phyloP scores from a whole-genome alignment of 2,113 vertebrate genomes.

The Neodontobutis hainanensis region DNA sequence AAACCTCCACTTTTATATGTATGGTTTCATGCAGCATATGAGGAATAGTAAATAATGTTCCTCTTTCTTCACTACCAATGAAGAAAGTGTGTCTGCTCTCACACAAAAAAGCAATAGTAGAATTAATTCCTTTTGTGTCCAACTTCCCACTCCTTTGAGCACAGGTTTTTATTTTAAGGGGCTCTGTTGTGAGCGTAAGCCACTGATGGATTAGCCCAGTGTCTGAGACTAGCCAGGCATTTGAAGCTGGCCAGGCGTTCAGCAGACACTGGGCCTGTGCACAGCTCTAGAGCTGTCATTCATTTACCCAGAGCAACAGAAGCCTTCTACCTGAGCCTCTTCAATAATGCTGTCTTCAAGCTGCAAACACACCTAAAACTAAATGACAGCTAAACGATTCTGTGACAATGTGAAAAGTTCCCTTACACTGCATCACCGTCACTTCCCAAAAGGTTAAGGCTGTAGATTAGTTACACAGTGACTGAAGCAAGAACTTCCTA shows the following conservation, averaged over 20 bases:
- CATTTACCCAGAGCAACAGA: conserved; percentile 54
- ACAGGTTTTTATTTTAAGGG: conserved; percentile 31
- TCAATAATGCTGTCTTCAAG: conserved; percentile 58
- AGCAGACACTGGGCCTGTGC: conserved; percentile 54
- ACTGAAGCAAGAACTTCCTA: conserved; percentile 25
- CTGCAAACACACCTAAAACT: conserved; percentile 25
- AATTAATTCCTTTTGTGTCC: conserved; percentile 18
- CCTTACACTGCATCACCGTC: conserved; percentile 43
- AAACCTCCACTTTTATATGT: neutral
- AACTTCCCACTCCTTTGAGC: conserved; percentile 24
- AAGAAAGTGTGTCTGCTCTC: neutral
- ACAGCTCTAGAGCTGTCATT: conserved; percentile 68
- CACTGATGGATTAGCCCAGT: conserved; percentile 54
- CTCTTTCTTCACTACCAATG: neutral
- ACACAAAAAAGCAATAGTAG: neutral
- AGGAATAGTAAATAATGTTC: neutral
- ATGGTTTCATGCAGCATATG: neutral
- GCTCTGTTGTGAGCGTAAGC: conserved; percentile 45
- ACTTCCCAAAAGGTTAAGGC: conserved; percentile 52
- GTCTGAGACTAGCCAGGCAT: conserved; percentile 38
- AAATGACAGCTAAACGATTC: conserved; percentile 39
- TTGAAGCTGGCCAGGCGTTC: conserved; percentile 56
- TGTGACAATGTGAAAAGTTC: conserved; percentile 37
- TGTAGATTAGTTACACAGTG: conserved; percentile 54
- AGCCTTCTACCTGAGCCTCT: conserved; percentile 52